A percentile compares a stretch with the other conserved stretches of the same genome.
Evolutionary conservation across 64 coral and sea anemone genomes (phyloP).

Genomic region (Pocillopora verrucosa): DNA sequence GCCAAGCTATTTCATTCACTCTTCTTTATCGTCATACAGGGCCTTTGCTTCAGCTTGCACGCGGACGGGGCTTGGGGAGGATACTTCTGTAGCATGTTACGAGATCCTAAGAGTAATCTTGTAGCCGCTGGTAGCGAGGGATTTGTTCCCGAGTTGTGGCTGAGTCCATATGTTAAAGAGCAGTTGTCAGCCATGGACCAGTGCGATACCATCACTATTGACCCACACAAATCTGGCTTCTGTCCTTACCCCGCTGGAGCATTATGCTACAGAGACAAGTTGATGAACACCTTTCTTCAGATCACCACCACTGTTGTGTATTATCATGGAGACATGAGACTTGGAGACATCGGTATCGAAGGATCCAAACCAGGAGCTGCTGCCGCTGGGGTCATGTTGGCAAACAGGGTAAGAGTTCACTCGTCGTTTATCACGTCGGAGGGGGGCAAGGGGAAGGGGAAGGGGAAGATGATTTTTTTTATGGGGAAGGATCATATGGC

Average conservation of each 20-base stretch:
- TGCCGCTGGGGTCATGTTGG: slow-evolving; percentile 69
- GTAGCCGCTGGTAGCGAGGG: not conserved
- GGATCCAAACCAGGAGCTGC: slow-evolving; percentile 90
- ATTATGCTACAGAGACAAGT: slow-evolving; percentile 69
- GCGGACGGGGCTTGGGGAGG: slow-evolving; percentile 87
- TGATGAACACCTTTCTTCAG: slow-evolving; percentile 73
- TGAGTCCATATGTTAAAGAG: slow-evolving; percentile 47
- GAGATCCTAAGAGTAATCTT: not conserved
- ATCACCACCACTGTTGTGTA: slow-evolving; percentile 72
- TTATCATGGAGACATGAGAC: slow-evolving; percentile 62
- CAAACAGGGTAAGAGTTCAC: slow-evolving; percentile 65
- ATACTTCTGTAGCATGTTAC: slow-evolving; percentile 83
- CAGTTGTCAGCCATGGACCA: slow-evolving; percentile 48
- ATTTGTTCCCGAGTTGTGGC: slow-evolving; percentile 60
- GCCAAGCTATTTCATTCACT: too few species aligned
- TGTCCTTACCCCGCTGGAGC: slow-evolving; percentile 87
- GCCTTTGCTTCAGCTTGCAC: slow-evolving; percentile 70
- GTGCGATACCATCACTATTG: slow-evolving; percentile 83
- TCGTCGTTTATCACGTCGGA: too few species aligned
- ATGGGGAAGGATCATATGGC: too few species aligned
- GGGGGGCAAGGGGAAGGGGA: too few species aligned
- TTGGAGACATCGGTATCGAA: slow-evolving; percentile 84
- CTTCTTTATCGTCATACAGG: slow-evolving; percentile 15
- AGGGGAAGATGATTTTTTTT: too few species aligned
- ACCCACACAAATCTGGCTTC: slow-evolving; percentile 91